Conservation (phyloP, 2,888 invertebrate species). For the Lithophane ornitopus region DNA sequence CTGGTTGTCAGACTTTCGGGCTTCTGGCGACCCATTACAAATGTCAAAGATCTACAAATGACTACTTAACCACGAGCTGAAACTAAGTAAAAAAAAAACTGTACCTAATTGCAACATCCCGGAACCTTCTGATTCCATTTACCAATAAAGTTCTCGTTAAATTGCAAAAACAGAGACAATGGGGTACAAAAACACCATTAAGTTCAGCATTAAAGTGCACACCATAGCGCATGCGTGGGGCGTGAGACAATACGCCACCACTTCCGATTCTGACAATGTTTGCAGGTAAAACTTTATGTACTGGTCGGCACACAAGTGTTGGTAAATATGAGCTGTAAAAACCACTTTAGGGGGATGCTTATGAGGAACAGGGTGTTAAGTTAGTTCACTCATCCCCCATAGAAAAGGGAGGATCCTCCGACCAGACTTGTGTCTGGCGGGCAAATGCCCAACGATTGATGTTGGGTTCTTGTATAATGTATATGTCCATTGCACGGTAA, state of each 20-base stretch:
- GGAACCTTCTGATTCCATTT: slow-evolving; percentile 19
- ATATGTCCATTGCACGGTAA: no score
- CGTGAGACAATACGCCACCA: slow-evolving; percentile 86
- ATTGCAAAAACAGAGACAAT: slow-evolving; percentile 66
- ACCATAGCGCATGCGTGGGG: slow-evolving; percentile 73
- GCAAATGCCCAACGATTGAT: no score
- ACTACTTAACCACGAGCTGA: no score
- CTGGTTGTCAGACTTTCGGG: no score
- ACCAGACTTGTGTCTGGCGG: no score
- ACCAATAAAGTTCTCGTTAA: slow-evolving; percentile 40
- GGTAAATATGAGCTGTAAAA: neutral
- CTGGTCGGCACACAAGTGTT: slow-evolving; percentile 66
- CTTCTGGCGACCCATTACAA: no score
- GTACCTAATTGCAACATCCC: slow-evolving; percentile 52
- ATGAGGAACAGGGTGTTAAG: no score
- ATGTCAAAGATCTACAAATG: no score
- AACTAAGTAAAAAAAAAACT: slow-evolving; percentile 8
- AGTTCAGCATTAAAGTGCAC: slow-evolving; percentile 68
- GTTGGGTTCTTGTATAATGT: no score
- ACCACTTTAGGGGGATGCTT: no score
- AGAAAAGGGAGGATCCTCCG: no score
- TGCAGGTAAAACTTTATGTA: slow-evolving; percentile 81
- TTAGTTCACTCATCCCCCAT: no score
- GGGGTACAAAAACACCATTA: slow-evolving; percentile 41
- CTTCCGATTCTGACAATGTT: slow-evolving; percentile 80